Conservation (phyloP, 2,888 invertebrate genomes). For the Dione vanillae region DNA sequence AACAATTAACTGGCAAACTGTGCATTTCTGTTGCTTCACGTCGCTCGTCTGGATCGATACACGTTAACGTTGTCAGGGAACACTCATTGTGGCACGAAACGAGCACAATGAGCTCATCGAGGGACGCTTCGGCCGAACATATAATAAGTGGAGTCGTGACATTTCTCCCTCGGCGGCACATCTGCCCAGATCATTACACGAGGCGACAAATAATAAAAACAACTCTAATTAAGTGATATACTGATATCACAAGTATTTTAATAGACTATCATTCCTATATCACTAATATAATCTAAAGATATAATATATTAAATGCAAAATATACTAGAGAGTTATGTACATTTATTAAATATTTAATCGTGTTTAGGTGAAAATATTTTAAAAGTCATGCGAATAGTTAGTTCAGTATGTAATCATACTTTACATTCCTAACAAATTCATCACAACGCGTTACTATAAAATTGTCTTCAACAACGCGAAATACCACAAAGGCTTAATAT, state of each 20-base stretch:
- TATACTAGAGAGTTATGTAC: not conserved
- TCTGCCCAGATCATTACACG: slow-evolving; percentile 62
- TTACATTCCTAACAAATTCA: not conserved
- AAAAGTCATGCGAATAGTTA: not conserved
- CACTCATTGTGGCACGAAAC: slow-evolving; percentile 43
- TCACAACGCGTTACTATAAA: not conserved
- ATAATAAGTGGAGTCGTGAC: slow-evolving; percentile 59
- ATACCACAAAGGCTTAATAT: slow-evolving; percentile 14
- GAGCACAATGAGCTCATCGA: slow-evolving; percentile 60
- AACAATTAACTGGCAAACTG: slow-evolving; percentile 41
- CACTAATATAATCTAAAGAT: slow-evolving; percentile 1
- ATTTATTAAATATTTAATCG: not conserved
- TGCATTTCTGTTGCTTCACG: slow-evolving; percentile 46
- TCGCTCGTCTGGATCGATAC: slow-evolving; percentile 45
- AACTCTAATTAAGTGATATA: slow-evolving; percentile 52
- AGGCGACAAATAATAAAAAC: slow-evolving; percentile 60
- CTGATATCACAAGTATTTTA: slow-evolving; percentile 24
- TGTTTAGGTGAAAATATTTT: not conserved
- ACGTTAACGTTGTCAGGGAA: slow-evolving; percentile 41
- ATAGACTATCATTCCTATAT: not conserved
- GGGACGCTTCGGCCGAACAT: slow-evolving; percentile 51
- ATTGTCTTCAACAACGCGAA: not conserved
- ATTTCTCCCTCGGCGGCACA: slow-evolving; percentile 65
- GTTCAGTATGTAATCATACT: not conserved
- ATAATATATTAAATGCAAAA: not conserved